Evolutionary conservation across 92 coral and sea anemone genomes (phyloP), one percentile per base, ranked within the genome.

Genomic region (Desmophyllum pertusum): DNA sequence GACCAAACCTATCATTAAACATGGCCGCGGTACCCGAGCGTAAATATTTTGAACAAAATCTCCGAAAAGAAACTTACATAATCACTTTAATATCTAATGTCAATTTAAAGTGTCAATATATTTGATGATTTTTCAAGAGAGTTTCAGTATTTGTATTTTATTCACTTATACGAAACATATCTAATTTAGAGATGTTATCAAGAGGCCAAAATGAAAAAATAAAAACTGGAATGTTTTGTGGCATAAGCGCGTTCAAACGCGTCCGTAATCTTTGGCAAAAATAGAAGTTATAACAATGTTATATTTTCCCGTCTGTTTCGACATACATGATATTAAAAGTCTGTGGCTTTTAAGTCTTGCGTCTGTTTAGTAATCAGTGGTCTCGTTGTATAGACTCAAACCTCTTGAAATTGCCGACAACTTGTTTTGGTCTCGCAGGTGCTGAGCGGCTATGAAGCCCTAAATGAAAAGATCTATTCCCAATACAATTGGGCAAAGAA

Each of bases 81-180:
- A 73, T 73, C 86, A 59, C 61, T 59, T 82, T 71, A 81, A 82
- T 72, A 82, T 72, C 79, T 82, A 9, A 82, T 70, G 79, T 55
- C 86, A 72, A 71, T 73, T 82, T 82, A n/a, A 41, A 71, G 70
- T 72, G 86, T 82, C 68, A 82, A 82, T 42, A 59, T 29, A 52
- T 81, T 62, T 57, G 53, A 53, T 82, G 55, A 61, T 82, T 82
- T 82, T 82, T 11, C 53, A 40, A 43, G 69, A 40, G 55, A 39
- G 66, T 27, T 53, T 53, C 43, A 67, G 79, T 57, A 31, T 51
- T 51, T 40, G 43, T 46, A n/a, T 30, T 65, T 31, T 43, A 31
- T 42, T 46, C 63, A 68, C 50, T 68, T 70, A 35, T 42, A 41
- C 38, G 25, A 19, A 67, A n/a, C 29, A 43, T 21, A 37, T 67